phyloP scores from a whole-genome alignment of 2,797 vertebrate genomes.

The Sciaenops ocellatus region DNA sequence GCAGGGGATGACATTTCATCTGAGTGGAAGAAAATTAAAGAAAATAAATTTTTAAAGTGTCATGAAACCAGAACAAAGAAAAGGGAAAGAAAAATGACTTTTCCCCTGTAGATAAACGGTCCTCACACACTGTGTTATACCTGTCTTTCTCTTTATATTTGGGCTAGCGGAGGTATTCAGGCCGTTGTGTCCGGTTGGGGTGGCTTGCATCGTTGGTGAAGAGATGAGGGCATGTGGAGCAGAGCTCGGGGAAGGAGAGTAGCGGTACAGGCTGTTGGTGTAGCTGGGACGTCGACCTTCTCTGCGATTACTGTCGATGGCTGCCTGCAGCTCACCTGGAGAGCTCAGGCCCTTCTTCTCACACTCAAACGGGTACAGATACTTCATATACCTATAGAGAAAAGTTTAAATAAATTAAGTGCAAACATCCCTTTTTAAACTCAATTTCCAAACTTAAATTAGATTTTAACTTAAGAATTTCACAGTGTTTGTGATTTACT shows the following conservation, averaged over 20 bases:
- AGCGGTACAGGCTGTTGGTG: slow-evolving; percentile 92
- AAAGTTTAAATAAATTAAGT: not conserved
- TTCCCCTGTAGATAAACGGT: not conserved
- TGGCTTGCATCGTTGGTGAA: slow-evolving; percentile 89
- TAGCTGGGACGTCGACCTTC: slow-evolving; percentile 95
- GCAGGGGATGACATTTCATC: slow-evolving; percentile 87
- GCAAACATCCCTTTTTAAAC: too few species aligned
- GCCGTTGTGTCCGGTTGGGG: slow-evolving; percentile 80
- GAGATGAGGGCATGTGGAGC: slow-evolving; percentile 86
- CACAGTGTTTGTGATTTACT: too few species aligned
- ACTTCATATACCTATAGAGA: slow-evolving; percentile 95
- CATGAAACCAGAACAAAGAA: not conserved
- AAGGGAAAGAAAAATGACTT: not conserved
- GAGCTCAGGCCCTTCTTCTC: slow-evolving; percentile 96
- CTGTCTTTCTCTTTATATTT: slow-evolving; percentile 78
- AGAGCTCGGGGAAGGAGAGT: slow-evolving; percentile 84
- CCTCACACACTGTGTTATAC: slow-evolving; percentile 49
- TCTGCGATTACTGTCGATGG: slow-evolving; percentile 95
- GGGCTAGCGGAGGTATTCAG: slow-evolving; percentile 81
- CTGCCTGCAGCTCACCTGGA: slow-evolving; percentile 93
- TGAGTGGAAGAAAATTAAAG: slow-evolving; percentile 41
- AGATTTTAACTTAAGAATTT: too few species aligned
- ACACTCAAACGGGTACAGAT: slow-evolving; percentile 96
- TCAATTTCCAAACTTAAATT: not conserved
- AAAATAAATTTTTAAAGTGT: not conserved